Conservation (phyloP, 1,140 invertebrate species). For the Lordiphosa mommai region DNA sequence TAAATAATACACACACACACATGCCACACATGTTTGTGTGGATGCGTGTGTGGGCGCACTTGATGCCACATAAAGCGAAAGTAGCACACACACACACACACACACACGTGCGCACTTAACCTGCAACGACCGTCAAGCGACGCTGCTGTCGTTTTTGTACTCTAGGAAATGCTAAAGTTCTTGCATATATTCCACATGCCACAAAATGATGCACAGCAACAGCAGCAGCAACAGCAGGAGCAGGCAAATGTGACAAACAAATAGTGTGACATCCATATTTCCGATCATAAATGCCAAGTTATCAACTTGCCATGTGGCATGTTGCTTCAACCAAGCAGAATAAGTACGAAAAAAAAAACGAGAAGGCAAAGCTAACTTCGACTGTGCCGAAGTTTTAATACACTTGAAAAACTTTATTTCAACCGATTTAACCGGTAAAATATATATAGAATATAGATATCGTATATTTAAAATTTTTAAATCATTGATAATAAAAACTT, state of each 20-base stretch:
- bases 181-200: conserved; percentile 1
- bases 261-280: not conserved
- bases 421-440: too few relatives aligned
- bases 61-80: conserved; percentile 67
- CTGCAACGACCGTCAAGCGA: conserved; percentile 32
- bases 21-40: conserved; percentile 15
- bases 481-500: too few relatives aligned
- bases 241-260: conserved; percentile 14
- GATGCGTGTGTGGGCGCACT: conserved; percentile 48
- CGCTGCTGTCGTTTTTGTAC: conserved; percentile 39
- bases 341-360: too few relatives aligned
- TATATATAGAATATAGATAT: too few relatives aligned
- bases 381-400: too few relatives aligned
- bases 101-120: conserved; percentile 32
- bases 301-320: too few relatives aligned
- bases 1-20: conserved; percentile 59
- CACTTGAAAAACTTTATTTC: too few relatives aligned
- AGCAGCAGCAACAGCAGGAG: too few relatives aligned
- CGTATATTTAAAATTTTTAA: too few relatives aligned
- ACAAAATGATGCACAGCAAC: conserved; percentile 32
- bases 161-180: conserved; percentile 47
- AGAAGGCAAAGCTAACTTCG: too few relatives aligned
- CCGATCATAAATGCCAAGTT: too few relatives aligned
- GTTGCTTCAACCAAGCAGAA: too few relatives aligned
- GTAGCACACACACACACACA: conserved; percentile 48